Base-by-base conservation (phyloP, 2,888 invertebrate species). In the Cryptus viduatorius region DNA sequence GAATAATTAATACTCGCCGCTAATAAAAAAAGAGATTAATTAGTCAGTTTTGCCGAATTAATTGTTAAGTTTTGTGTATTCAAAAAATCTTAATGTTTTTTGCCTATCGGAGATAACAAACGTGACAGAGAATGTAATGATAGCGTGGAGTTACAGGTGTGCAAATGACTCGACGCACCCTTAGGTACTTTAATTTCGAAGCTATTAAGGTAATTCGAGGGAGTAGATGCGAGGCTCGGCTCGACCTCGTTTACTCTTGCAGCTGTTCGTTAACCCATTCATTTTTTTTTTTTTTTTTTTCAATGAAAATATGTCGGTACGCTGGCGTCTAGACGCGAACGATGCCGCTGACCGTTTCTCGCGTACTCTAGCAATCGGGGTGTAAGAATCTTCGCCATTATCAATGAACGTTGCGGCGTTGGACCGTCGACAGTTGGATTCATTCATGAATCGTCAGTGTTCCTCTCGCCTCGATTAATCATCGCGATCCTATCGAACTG, bases 141-240 rank as follows among this genome's bases (percentile, higher is more conserved):
- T 67, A 31, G 44, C 12, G 64, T 59, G 56, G 50, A 65, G 31
- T 76, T 68, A 44, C 48, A 81, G 69, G 81, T 75, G 79, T 82
- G 81, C 87, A 75, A 82, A 83, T 84, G 86, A 84, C 76, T 81
- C 82, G 85, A 82, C 90, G 82, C 89, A 83, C 88, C 87, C 82
- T 87, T 68, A 68, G 64, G 85, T 86, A 86, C 87, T 88, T 86
- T 83, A 88, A 89, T 89, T 89, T 71, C 64, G 10, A 48, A 72
- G 87, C 84, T 86, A 89, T 89, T 89, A 88, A 83, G 56, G 53
- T 87, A 88, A 88, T 89, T 87, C 80, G 31, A 42, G 46, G 29
- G 10, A 4, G 48, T 8, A 46, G 10, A 37, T 53, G 69, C 67
- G 67, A 73, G 65, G 67, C 65, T 75, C 75, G 73, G 42, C 83